Evolutionary conservation across 2,888 invertebrate genomes (phyloP).

Genomic region (Cheilosia urbana): DNA sequence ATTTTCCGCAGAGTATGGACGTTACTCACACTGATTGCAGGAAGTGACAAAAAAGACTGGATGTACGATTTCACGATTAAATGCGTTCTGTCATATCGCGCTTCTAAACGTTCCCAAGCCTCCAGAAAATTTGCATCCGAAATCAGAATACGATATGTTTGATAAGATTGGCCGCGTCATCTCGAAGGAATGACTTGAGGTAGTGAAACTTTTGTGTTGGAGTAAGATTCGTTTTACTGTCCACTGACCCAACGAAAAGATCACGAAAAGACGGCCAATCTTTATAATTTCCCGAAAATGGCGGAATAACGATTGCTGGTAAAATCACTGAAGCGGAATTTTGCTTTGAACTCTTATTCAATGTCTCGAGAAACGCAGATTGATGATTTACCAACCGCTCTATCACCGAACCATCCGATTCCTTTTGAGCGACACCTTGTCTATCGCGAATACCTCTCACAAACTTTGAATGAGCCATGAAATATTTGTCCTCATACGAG

Average conservation of each 20-base stretch:
- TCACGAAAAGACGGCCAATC: constrained; percentile 5
- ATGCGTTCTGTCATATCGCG: constrained; percentile 10
- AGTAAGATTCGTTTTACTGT: neutral
- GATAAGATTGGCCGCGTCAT: neutral
- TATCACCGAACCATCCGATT: too few relatives aligned
- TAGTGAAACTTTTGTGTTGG: neutral
- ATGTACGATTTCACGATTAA: constrained; percentile 10
- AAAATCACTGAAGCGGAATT: neutral
- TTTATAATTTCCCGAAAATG: constrained; percentile 3
- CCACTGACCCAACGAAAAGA: constrained; percentile 1
- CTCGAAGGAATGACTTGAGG: neutral
- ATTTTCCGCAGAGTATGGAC: neutral
- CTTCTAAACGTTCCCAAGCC: neutral
- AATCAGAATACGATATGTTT: neutral
- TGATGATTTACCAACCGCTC: too few relatives aligned
- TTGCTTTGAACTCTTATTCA: neutral
- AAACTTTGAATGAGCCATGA: too few relatives aligned
- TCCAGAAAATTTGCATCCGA: constrained; percentile 1
- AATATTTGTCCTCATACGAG: too few relatives aligned
- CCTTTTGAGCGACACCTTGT: too few relatives aligned
- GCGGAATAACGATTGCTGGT: neutral
- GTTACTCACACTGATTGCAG: neutral
- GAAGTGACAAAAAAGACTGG: constrained; percentile 5
- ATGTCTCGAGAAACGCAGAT: too few relatives aligned
- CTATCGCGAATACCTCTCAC: too few relatives aligned